A percentile compares a stretch with the other conserved stretches of the same genome.
These are phyloP conservation scores for Antheraea assamensis DNA, from an alignment of 2,888 invertebrate species.

Conservation along the genomic window DNA sequence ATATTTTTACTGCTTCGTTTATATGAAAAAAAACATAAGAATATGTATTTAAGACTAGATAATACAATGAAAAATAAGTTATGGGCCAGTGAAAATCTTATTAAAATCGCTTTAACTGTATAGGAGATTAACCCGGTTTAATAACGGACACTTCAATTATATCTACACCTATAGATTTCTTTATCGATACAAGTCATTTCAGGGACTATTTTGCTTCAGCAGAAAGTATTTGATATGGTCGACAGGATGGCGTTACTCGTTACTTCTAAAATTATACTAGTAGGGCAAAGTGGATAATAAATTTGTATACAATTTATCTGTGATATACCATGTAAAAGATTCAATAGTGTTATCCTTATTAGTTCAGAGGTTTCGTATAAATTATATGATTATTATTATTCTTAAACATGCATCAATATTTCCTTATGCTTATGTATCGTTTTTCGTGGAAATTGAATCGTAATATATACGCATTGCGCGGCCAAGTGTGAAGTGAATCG, in stretches of 20 bases:
- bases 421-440: slow-evolving; percentile 43
- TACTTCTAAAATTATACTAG: neutral
- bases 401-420: slow-evolving; percentile 28
- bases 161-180: neutral
- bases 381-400: neutral
- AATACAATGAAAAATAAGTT: no score
- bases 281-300: neutral
- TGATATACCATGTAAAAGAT: neutral
- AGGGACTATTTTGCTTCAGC: neutral
- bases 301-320: neutral
- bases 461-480: slow-evolving; percentile 27
- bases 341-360: neutral
- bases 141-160: neutral
- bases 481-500: slow-evolving; percentile 52
- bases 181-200: neutral
- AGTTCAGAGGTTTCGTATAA: no score
- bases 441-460: slow-evolving; percentile 43
- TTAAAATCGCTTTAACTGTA: no score
- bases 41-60: no score
- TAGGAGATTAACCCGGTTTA: no score
- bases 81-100: no score
- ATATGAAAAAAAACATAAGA: no score
- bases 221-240: neutral
- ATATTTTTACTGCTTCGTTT: no score
- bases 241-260: neutral